Percentiles rank a stretch among this genome's conserved stretches.
phyloP scores from a whole-genome alignment of 2,888 invertebrate species.

The Drosophila ustulata region DNA sequence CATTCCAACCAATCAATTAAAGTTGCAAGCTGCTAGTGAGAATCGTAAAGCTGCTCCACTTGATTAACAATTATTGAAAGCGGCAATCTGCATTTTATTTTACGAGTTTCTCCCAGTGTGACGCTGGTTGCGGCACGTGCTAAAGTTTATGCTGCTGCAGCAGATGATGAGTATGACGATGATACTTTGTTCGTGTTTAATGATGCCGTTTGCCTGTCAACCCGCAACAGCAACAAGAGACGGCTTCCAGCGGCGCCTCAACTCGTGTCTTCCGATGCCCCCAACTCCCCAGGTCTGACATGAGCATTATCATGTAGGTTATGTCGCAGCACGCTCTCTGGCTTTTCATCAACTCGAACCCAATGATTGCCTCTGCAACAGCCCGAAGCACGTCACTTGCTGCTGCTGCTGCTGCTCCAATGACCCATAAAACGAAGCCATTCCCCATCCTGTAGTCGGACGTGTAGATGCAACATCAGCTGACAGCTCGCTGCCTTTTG shows the following conservation, averaged over 20 bases:
- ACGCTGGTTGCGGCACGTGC: slow-evolving; percentile 59
- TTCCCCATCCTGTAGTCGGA: background rate
- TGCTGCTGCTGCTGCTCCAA: slow-evolving; percentile 55
- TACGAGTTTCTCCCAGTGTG: slow-evolving; percentile 57
- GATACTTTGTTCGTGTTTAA: slow-evolving; percentile 81
- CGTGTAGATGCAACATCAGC: slow-evolving; percentile 31
- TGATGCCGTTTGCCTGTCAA: slow-evolving; percentile 76
- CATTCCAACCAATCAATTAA: slow-evolving; percentile 12
- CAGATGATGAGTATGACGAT: slow-evolving; percentile 58
- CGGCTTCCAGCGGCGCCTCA: slow-evolving; percentile 42
- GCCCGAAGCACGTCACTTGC: slow-evolving; percentile 50
- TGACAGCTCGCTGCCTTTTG: slow-evolving; percentile 46
- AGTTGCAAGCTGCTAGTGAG: background rate
- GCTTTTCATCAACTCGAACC: slow-evolving; percentile 69
- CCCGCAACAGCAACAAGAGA: slow-evolving; percentile 27
- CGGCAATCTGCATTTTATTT: slow-evolving; percentile 2
- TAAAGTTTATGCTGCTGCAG: slow-evolving; percentile 66
- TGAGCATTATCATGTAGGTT: slow-evolving; percentile 73
- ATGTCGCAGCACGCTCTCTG: slow-evolving; percentile 66
- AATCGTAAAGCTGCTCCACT: slow-evolving; percentile 7
- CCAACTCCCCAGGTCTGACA: slow-evolving; percentile 30
- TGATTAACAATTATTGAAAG: slow-evolving; percentile 42
- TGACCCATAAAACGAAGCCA: slow-evolving; percentile 72
- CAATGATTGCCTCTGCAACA: slow-evolving; percentile 66
- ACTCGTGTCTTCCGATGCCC: slow-evolving; percentile 12